phyloP scores from a whole-genome alignment of 2,797 vertebrate genomes.

The Phyllotis vaccarum region DNA sequence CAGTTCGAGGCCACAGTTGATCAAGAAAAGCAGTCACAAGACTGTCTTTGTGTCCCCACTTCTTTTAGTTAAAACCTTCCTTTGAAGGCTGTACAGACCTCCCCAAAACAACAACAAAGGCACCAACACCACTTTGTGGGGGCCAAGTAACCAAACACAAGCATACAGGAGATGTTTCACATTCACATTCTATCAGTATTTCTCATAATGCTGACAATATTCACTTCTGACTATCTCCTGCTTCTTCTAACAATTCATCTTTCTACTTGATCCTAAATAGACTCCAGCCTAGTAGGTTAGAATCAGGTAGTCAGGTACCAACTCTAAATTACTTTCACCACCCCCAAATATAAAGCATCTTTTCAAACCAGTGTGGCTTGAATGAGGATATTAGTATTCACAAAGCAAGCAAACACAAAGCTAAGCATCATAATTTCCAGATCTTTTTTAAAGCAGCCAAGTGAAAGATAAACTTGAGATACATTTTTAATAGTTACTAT shows the following conservation, averaged over 20 bases:
- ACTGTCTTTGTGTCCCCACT: not conserved
- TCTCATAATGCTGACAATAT: slow-evolving; percentile 6
- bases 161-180: no score
- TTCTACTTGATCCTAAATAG: not conserved
- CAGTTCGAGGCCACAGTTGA: not conserved
- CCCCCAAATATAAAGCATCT: not conserved
- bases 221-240: not conserved
- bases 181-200: not conserved
- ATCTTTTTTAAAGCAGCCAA: not conserved
- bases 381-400: not conserved
- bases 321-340: slow-evolving; percentile 56
- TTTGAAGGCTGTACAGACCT: not conserved
- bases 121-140: not conserved
- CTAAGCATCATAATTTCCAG: not conserved
- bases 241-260: not conserved
- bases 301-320: not conserved
- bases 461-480: not conserved
- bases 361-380: slow-evolving; percentile 46
- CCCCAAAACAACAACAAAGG: not conserved
- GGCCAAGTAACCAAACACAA: not conserved
- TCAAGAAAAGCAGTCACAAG: not conserved
- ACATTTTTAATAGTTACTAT: slow-evolving; percentile 24
- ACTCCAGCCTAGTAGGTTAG: not conserved
- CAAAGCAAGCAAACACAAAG: not conserved
- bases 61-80: not conserved